Evolutionary conservation across 2,113 vertebrate genomes (phyloP), one percentile per base, ranked within the genome.

Genomic region (Elgaria multicarinata): DNA sequence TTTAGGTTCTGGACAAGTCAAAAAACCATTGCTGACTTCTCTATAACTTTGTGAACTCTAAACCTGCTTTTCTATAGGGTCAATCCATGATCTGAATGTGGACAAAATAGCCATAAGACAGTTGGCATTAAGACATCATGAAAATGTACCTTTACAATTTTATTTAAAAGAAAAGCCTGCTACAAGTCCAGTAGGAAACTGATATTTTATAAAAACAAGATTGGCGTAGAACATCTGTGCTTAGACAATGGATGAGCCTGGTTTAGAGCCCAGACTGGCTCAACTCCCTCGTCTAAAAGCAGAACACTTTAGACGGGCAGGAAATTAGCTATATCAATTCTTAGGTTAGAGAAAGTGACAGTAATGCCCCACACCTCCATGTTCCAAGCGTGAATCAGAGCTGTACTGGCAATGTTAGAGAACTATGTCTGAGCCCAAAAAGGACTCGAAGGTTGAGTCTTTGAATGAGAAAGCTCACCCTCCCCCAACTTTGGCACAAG

Each of bases 401-500:
- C 81, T 67, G 76, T n/a, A 39, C 12, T 66, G 55, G 72, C 55
- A 31, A 64, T 6, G 6, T 58, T 42, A 44, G 53, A 71, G 36
- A 86, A 78, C 33, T 72, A 83, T 92, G 5, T 75, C 4, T 31
- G 2, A 86, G 88, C 76, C 9, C 0, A 0, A 88, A 42, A 20
- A 89, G 84, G 36, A 91, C 36, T 67, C 0, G 0, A 0, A 2
- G 31, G 67, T n/a, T 93, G 92, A 62, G 50, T 79, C 64, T 78
- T 83, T 58, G 82, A 85, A 89, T n/a, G 20, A 50, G 90, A 87
- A 0, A 90, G 84, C 89, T 86, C 88, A 46, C 83, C 39, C 55
- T 50, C 66, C 92, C 89, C 82, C 71, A 92, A 88, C 13, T 95
- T 93, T 95, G 94, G 94, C 95, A 95, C 89, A 1, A 0, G 0